Evolutionary conservation across 2,113 vertebrate genomes (phyloP), one percentile per base, ranked within the genome.

Genomic region (Silurus meridionalis): DNA sequence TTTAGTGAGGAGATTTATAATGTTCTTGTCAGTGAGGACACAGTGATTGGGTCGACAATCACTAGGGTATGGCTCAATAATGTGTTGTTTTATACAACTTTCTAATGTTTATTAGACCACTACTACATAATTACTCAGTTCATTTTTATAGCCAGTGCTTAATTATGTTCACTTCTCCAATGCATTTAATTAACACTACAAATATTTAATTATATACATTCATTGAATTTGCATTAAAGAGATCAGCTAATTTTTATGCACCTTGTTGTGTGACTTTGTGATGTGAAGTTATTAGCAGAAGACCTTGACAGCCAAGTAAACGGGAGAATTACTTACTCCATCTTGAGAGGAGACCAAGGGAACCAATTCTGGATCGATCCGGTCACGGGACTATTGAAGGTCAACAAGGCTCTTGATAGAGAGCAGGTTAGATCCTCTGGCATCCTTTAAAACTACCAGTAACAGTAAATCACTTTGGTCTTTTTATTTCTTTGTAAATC

Each of bases 371-470:
- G 95, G 23, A 95, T 99, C 78, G 96, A 98, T 93, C 96, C 97
- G 80, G 90, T 95, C 66, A 88, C 96, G 61, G 98, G 97, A 83
- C 95, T 98, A 0, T 94, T 99, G 92, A 97, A 97, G 87, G 97
- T 99, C 92, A 97, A 97, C 90, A 97, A 97, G 93, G 96, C 94
- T 87, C 95, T 99, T 89, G 97, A 99, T 93, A 94, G 97, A 92
- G 98, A 99, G 92, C 94, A 94, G 92, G 98, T 99, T 95, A 96
- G 96, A 79, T 57, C 21, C 63, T 86, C 83, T 75, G 88, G 82
- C 60, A 86, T 66, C 67, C 85, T 77, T 8, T 19, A 53, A 77
- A 60, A 71, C 81, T 77, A 53, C 37, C 48, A 66, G 66, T 81
- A 86, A 86, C 75, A 85, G 10, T 28, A 23, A 60, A 84, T 63